Percentiles rank a stretch among this genome's conserved stretches.
Conservation (phyloP, 2,113 vertebrate genomes). For the Eurypyga helias region DNA sequence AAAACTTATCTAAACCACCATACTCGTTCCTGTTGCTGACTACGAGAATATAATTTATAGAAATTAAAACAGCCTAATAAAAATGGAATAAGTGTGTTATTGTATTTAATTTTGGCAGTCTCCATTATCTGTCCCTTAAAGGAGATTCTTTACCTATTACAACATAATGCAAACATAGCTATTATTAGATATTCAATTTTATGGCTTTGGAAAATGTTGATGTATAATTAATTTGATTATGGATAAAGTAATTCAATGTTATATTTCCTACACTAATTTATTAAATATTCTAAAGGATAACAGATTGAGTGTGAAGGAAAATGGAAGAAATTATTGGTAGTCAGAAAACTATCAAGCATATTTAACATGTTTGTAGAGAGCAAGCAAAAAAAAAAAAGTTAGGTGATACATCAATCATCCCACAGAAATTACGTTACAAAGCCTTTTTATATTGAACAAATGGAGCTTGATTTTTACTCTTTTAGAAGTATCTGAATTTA, state of each 20-base stretch:
- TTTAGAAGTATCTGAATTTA: constrained; percentile 47
- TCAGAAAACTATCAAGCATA: constrained; percentile 14
- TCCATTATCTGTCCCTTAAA: not conserved
- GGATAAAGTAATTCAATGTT: constrained; percentile 74
- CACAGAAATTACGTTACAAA: constrained; percentile 25
- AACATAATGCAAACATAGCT: not conserved
- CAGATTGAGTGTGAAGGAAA: constrained; percentile 42
- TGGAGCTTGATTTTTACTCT: constrained; percentile 57
- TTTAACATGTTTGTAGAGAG: constrained; percentile 50
- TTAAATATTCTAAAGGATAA: constrained; percentile 57
- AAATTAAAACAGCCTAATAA: not conserved
- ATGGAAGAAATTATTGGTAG: constrained; percentile 48
- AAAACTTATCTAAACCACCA: not conserved
- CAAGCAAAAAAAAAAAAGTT: not conserved
- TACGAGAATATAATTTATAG: not conserved
- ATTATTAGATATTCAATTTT: constrained; percentile 63
- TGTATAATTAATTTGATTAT: constrained; percentile 73
- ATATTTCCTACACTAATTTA: constrained; percentile 65
- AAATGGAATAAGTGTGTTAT: not conserved
- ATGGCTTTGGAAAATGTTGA: constrained; percentile 63
- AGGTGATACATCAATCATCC: constrained; percentile 57
- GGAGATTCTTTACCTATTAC: not conserved
- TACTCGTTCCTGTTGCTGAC: not conserved
- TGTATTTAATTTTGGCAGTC: constrained; percentile 9
- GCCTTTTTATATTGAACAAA: constrained; percentile 58